phyloP scores from a whole-genome alignment of 2,888 invertebrate species.

The Gibbula magus region DNA sequence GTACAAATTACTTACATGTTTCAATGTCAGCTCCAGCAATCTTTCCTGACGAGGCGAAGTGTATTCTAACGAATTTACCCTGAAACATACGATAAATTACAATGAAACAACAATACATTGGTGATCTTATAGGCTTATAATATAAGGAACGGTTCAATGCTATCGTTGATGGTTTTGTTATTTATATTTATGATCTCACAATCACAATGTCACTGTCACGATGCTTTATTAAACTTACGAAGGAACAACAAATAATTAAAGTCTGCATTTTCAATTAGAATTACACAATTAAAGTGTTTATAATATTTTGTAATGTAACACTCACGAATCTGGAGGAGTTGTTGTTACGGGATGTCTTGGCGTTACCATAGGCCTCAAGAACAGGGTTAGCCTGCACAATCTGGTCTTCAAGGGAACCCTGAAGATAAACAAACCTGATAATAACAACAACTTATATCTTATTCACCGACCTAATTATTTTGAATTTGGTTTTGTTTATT shows the following conservation, averaged over 20 bases:
- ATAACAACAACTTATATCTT: no score
- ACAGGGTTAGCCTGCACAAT: slow-evolving; percentile 96
- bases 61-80: slow-evolving; percentile 99
- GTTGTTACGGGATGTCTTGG: slow-evolving; percentile 86
- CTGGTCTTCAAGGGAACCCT: slow-evolving; percentile 89
- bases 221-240: no score
- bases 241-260: neutral
- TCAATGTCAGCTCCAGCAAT: slow-evolving; percentile 99
- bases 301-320: slow-evolving; percentile 70
- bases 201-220: no score
- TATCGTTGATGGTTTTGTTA: no score
- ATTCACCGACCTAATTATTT: no score
- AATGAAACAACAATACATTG: neutral
- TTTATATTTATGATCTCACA: no score
- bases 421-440: neutral
- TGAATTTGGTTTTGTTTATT: no score
- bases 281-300: neutral
- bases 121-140: no score
- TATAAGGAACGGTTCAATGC: no score
- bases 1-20: slow-evolving; percentile 93
- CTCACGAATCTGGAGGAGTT: slow-evolving; percentile 99
- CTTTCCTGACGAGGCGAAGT: slow-evolving; percentile 98
- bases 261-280: no score
- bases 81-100: slow-evolving; percentile 71
- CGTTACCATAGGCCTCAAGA: slow-evolving; percentile 73